phyloP scores from a whole-genome alignment of 2,797 vertebrate genomes.

The Discoglossus pictus region DNA sequence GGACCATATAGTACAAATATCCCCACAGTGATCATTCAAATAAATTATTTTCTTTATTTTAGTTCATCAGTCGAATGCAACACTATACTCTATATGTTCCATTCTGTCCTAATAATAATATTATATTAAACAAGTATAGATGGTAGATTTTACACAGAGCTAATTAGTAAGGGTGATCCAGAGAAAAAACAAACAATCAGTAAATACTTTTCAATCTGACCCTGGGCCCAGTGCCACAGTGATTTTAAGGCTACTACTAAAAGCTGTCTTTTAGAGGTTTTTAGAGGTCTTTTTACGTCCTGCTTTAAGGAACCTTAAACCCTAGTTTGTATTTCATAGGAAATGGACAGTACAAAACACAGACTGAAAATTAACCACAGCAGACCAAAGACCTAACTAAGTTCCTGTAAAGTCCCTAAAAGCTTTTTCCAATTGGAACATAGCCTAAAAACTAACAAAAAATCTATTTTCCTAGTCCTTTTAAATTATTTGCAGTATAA shows the following conservation, averaged over 20 bases:
- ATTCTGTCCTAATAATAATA: too few relatives aligned
- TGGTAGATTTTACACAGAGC: too few relatives aligned
- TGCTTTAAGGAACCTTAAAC: slow-evolving; percentile 78
- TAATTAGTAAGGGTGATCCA: neutral
- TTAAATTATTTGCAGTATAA: slow-evolving; percentile 62
- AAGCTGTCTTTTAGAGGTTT: slow-evolving; percentile 69
- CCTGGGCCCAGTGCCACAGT: slow-evolving; percentile 67
- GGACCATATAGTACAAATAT: too few relatives aligned
- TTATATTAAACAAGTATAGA: too few relatives aligned
- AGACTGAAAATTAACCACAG: slow-evolving; percentile 75
- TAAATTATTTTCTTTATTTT: too few relatives aligned
- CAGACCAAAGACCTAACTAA: slow-evolving; percentile 67
- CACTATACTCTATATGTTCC: too few relatives aligned
- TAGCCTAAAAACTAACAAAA: slow-evolving; percentile 51
- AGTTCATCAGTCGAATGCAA: too few relatives aligned
- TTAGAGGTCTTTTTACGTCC: slow-evolving; percentile 73
- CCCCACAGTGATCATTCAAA: too few relatives aligned
- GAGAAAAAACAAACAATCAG: slow-evolving; percentile 1
- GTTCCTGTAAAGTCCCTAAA: slow-evolving; percentile 73
- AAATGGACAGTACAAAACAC: slow-evolving; percentile 76
- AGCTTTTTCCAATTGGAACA: slow-evolving; percentile 74
- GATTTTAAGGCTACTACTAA: slow-evolving; percentile 72
- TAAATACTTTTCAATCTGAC: slow-evolving; percentile 65
- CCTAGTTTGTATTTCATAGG: slow-evolving; percentile 76
- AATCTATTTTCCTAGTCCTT: slow-evolving; percentile 59